Percentiles rank a stretch among this genome's conserved stretches.
These are phyloP conservation scores for Morpho achilles DNA, from an alignment of 2,888 invertebrate species.

Conservation along the genomic window DNA sequence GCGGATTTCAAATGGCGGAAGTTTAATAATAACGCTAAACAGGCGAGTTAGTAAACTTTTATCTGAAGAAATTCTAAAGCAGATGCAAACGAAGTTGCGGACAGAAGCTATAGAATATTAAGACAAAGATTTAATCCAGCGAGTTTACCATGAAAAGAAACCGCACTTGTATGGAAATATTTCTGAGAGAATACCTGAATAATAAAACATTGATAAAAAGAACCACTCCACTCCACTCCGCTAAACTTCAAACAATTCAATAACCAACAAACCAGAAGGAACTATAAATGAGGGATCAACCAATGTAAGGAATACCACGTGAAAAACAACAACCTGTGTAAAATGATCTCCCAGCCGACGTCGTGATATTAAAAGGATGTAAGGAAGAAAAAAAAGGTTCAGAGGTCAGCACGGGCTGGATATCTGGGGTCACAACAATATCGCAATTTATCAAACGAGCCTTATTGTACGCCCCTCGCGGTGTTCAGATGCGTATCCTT, in stretches of 20 bases:
- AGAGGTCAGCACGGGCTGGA: constrained; percentile 44
- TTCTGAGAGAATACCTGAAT: constrained; percentile 9
- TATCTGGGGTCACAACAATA: constrained; percentile 52
- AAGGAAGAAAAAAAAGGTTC: constrained; percentile 35
- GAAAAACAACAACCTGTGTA: constrained; percentile 27
- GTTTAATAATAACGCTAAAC: too few relatives aligned
- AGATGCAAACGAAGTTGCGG: neutral
- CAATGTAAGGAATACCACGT: constrained; percentile 38
- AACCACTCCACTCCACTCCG: constrained; percentile 25
- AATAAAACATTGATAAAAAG: constrained; percentile 24
- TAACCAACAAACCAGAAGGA: constrained; percentile 35
- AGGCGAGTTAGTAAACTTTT: too few relatives aligned
- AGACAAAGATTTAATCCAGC: neutral
- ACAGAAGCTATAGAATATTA: neutral
- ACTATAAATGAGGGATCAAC: constrained; percentile 32
- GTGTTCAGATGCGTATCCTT: constrained; percentile 37
- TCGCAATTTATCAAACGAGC: constrained; percentile 76
- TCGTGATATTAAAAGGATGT: constrained; percentile 25
- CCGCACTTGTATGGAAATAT: constrained; percentile 3
- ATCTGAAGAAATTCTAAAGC: too few relatives aligned
- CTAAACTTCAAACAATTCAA: constrained; percentile 37
- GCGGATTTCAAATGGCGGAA: too few relatives aligned
- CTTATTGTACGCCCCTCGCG: constrained; percentile 64
- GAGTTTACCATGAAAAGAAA: constrained; percentile 8
- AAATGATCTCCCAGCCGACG: constrained; percentile 23